Base-by-base conservation (phyloP, 2,888 invertebrate species). In the Lycophotia porphyrea region DNA sequence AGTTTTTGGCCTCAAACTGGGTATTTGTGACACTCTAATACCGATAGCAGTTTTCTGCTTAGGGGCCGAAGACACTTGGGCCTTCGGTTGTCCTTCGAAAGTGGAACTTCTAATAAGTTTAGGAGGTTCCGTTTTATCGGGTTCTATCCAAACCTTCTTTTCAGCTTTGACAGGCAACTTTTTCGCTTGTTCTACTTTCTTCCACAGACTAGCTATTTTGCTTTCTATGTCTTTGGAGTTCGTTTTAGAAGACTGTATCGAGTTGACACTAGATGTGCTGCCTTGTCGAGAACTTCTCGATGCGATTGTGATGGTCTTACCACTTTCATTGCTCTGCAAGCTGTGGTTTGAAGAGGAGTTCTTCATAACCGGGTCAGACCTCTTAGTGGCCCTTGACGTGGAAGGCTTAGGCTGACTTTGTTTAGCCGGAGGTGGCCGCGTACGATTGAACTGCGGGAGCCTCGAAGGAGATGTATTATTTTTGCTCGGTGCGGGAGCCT, bases 151-250 rank as follows among this genome's bases (percentile, higher is more conserved):
- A 15, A 97, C 97, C 81, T 97, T 95, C 65, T 96, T 97, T 76
- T 97, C 97, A 15, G 97, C 96, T 88, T 97, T 97, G 5, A 95
- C 93, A 65, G 94, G 97, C 83, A 97, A 96, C 76, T 96, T 97
- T 84, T 97, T 98, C 58, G 95, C 97, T 76, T 98, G 97, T 88
- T 98, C 98, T 0, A 98, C 98, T 91, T 97, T 98, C 89, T 98
- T 98, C 98, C 98, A 98, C 27, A 98, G 93, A 88, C 97, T 98
- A 0, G 98, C 98, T 72, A 98, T 98, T 92, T 98, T 98, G 92
- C 98, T 98, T 21, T 98, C 97, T 1, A 98, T 97, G 83, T 98
- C 97, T 93, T 97, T 97, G 27, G 96, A 92, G 66, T 93, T 92
- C 0, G 95, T 93, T 84, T 96, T 97, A 0, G 97, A 95, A 27